These are phyloP conservation scores for Camptogramma bilineatum DNA, from an alignment of 2,888 invertebrate genomes.

Conservation along the genomic window DNA sequence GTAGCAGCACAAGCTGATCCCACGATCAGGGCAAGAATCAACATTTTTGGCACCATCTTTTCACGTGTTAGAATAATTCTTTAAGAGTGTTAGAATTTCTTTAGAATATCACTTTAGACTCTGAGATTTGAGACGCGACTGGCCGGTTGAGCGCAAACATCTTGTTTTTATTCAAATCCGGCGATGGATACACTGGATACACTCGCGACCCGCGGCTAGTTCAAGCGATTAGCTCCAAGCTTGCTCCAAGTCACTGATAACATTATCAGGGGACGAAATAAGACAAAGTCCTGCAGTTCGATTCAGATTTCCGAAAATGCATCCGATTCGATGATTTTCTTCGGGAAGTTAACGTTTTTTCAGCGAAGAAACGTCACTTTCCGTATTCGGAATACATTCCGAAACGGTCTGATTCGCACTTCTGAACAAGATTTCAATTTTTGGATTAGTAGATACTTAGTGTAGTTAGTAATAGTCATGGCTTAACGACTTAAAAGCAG, in stretches of 20 bases:
- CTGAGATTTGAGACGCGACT: constrained; percentile 57
- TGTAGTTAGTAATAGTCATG: no score
- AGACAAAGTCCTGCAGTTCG: background rate
- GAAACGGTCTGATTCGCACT: no score
- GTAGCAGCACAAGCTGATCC: constrained; percentile 63
- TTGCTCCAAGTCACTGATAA: constrained; percentile 6
- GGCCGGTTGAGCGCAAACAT: constrained; percentile 49
- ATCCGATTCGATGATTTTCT: no score
- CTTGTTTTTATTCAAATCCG: constrained; percentile 71
- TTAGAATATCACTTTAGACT: constrained; percentile 26
- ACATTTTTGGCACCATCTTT: constrained; percentile 67
- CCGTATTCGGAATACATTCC: no score
- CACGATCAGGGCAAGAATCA: constrained; percentile 60
- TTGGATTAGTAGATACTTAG: no score
- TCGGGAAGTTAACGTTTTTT: no score
- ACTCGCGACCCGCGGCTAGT: constrained; percentile 51
- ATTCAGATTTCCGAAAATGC: no score
- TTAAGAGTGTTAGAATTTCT: no score
- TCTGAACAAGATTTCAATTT: no score
- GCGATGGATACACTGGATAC: constrained; percentile 54
- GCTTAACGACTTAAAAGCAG: no score
- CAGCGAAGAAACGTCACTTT: no score
- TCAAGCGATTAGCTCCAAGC: background rate
- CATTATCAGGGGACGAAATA: constrained; percentile 4
- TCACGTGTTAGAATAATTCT: constrained; percentile 21